Conservation (phyloP, 2,797 vertebrate species). For the Synanceia verrucosa region DNA sequence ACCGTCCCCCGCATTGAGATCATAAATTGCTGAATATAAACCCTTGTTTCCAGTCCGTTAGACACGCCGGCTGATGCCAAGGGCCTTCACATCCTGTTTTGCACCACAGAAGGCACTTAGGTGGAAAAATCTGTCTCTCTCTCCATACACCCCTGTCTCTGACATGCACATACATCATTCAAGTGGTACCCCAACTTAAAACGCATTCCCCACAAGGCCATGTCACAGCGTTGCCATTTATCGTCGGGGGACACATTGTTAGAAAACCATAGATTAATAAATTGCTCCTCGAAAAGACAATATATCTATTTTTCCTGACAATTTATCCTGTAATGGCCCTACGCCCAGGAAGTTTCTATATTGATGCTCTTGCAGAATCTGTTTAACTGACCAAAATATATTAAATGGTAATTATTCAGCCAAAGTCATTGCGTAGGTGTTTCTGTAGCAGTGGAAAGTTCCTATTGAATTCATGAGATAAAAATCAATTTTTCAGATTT, state of each 20-base stretch:
- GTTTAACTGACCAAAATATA: not conserved
- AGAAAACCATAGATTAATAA: conserved; percentile 66
- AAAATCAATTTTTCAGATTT: not conserved
- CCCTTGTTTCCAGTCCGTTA: conserved; percentile 83
- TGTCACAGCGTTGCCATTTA: conserved; percentile 52
- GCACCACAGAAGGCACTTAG: conserved; percentile 72
- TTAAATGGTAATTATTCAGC: not conserved
- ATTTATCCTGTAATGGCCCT: conserved; percentile 53
- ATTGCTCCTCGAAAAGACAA: conserved; percentile 53
- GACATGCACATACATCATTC: conserved; percentile 75
- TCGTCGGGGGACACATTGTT: conserved; percentile 56
- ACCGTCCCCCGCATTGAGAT: conserved; percentile 63
- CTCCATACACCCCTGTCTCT: conserved; percentile 51
- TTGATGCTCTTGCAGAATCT: conserved; percentile 11
- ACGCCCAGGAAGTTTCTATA: conserved; percentile 9
- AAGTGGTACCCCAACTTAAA: conserved; percentile 44
- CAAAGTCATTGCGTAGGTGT: not conserved
- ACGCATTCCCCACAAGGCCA: conserved; percentile 64
- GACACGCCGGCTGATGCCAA: conserved; percentile 71
- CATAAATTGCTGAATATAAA: conserved; percentile 84
- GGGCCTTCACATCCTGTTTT: conserved; percentile 74
- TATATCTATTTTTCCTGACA: conserved; percentile 68
- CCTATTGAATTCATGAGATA: not conserved
- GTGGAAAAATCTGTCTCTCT: conserved; percentile 68
- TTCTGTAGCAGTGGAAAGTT: not conserved